Evolutionary conservation across 2,888 invertebrate genomes (phyloP), one percentile per base, ranked within the genome.

Genomic region (Ecdyonurus torrentis): DNA sequence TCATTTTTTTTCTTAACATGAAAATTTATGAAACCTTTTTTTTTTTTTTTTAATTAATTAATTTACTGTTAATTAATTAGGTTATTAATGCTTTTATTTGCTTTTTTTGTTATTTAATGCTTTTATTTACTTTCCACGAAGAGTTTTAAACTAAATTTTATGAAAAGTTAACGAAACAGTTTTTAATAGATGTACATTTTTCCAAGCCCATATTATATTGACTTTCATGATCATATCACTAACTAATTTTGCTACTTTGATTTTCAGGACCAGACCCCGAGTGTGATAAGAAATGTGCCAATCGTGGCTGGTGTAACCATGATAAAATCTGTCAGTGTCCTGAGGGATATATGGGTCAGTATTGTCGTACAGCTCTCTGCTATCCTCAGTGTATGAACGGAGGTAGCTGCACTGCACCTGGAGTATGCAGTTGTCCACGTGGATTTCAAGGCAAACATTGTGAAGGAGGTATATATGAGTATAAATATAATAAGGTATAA

Each of bases 391-490:
- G 94, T 72, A 86, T 92, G 85, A 92, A 93, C 75, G 91, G 91
- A 3, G 93, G 93, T 7, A 91, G 88, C 72, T 94, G 93, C 73
- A 90, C 91, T 20, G 89, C 90, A 25, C 93, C 93, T 2, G 92
- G 92, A 1, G 79, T 89, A 2, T 94, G 93, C 73, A 87, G 87
- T 66, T 94, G 92, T 70, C 89, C 89, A 18, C 80, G 84, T n/a
- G 93, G 93, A 15, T 93, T 90, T 76, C 92, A 93, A 77, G 93
- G 92, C 59, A 80, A 87, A 22, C 89, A 91, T 72, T 92, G 92
- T 72, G 92, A 92, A 80, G 92, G 91, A 79, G 91, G 91, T 89
- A n/a, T n/a, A n/a, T n/a, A n/a, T n/a, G n/a, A n/a, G n/a, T n/a
- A n/a, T n/a, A n/a, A n/a, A n/a, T n/a, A n/a, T n/a, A n/a, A n/a